Evolutionary conservation across 2,113 vertebrate species (phyloP), one percentile per base, ranked within the genome.

Genomic region (Trematomus loennbergii): DNA sequence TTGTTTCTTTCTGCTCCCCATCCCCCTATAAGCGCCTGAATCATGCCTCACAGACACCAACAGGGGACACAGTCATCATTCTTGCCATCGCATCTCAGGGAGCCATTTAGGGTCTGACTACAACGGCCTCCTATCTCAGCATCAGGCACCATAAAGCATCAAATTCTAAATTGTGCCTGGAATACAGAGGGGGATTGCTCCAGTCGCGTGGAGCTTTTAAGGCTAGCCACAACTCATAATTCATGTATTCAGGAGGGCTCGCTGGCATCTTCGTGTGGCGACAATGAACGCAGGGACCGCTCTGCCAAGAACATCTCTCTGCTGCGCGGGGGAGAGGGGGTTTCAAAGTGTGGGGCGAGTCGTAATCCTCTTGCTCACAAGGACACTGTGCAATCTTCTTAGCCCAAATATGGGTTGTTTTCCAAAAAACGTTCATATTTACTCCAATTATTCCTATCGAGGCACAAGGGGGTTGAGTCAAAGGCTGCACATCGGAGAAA

Each of bases 11-110:
- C 73, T 64, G 0, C 84, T 87, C 89, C 88, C 88, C 73, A 59
- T 62, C 82, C 85, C 69, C 80, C 85, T 33, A 79, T 89, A 85
- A 87, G 40, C 1, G 75, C 22, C 85, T 91, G 88, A 91, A 91
- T 91, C 85, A 85, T 77, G 89, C 87, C 89, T 83, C 69, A 59
- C 78, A 93, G 87, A 89, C 87, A 72, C 84, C 77, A 72, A 88
- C 87, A 89, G 86, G 88, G 86, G 90, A 92, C 88, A 87, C 79
- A 88, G 89, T 91, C 89, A 90, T 90, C 87, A 86, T 45, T 91
- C 92, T 84, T 70, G 71, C 88, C 87, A 67, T 78, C 18, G 50
- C 67, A 68, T 87, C 86, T 91, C 84, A 69, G 88, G 84, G 88
- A 92, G 71, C 87, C 91, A 91, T 94, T 94, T 91, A 91, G 71